Conservation (phyloP, 2,888 invertebrate species). For the Lydus trimaculatus region DNA sequence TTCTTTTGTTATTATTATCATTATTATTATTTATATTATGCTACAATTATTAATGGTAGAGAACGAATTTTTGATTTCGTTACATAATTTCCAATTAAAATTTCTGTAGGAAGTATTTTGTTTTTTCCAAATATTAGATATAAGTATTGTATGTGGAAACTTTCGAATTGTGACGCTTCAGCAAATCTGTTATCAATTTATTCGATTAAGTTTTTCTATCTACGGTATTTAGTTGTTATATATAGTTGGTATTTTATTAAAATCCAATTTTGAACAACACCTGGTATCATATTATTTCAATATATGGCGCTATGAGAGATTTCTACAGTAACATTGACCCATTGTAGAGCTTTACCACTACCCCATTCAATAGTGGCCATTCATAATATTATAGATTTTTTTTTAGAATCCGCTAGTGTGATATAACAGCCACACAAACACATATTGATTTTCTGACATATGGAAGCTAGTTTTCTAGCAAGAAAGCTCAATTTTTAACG, state of each 20-base stretch:
- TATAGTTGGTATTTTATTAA: not conserved
- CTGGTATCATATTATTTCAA: constrained; percentile 44
- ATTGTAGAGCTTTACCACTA: constrained; percentile 41
- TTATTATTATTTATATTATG: not conserved
- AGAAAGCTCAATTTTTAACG: not conserved
- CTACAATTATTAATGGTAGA: not conserved
- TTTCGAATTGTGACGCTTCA: constrained; percentile 6
- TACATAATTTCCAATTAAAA: not conserved
- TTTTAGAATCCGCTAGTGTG: constrained; percentile 29
- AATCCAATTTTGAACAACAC: constrained; percentile 33
- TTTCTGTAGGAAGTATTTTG: constrained; percentile 1
- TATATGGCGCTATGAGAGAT: constrained; percentile 33
- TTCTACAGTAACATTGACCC: constrained; percentile 37
- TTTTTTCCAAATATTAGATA: not conserved
- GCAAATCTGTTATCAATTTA: not conserved
- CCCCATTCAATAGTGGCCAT: constrained; percentile 45
- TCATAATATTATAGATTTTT: constrained; percentile 39
- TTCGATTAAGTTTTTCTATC: not conserved
- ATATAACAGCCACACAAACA: constrained; percentile 20
- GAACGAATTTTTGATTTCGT: not conserved
- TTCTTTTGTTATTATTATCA: not conserved
- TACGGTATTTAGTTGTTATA: not conserved
- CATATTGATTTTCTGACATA: not conserved
- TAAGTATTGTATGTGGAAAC: constrained; percentile 4
- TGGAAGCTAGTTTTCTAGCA: not conserved